Evolutionary conservation across 2,797 vertebrate species (phyloP).

Genomic region (Jordanella pulchra): DNA sequence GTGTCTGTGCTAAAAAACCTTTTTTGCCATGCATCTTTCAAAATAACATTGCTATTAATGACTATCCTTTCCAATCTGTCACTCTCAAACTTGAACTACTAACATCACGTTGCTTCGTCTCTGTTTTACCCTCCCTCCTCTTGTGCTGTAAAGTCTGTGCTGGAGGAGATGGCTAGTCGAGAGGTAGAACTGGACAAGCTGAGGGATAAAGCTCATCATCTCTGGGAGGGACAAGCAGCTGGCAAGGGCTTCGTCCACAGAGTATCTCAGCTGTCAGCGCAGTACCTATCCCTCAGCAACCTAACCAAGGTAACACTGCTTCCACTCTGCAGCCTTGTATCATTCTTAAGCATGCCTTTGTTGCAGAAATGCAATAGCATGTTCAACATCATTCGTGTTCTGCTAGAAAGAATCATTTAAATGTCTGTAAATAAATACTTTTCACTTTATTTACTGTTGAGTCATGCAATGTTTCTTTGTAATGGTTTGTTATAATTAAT

Average conservation of each 20-base stretch:
- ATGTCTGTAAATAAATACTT: slow-evolving; percentile 20
- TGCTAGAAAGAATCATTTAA: slow-evolving; percentile 13
- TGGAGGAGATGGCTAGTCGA: slow-evolving; percentile 92
- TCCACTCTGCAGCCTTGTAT: slow-evolving; percentile 14
- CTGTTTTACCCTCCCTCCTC: slow-evolving; percentile 27
- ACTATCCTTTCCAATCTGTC: slow-evolving; percentile 37
- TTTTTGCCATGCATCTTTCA: slow-evolving; percentile 33
- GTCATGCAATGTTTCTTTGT: slow-evolving; percentile 32
- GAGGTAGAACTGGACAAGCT: slow-evolving; percentile 91
- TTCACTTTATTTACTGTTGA: slow-evolving; percentile 30
- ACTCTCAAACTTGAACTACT: slow-evolving; percentile 25
- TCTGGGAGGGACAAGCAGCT: slow-evolving; percentile 95
- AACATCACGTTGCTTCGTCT: slow-evolving; percentile 21
- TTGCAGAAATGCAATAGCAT: slow-evolving; percentile 31
- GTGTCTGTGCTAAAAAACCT: slow-evolving; percentile 28
- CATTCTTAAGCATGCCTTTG: slow-evolving; percentile 26
- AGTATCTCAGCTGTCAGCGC: slow-evolving; percentile 95
- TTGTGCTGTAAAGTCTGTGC: slow-evolving; percentile 84
- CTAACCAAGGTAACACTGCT: slow-evolving; percentile 89
- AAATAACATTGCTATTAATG: slow-evolving; percentile 35
- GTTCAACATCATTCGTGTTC: slow-evolving; percentile 36
- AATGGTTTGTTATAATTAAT: slow-evolving; percentile 26
- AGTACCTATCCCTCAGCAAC: slow-evolving; percentile 95
- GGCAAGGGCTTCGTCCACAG: slow-evolving; percentile 96
- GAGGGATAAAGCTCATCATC: slow-evolving; percentile 92